A percentile compares a stretch with the other conserved stretches of the same genome.
Evolutionary conservation across 37 sponge, comb jelly and placozoan species (phyloP).

Genomic region (Petrosia ficiformis): DNA sequence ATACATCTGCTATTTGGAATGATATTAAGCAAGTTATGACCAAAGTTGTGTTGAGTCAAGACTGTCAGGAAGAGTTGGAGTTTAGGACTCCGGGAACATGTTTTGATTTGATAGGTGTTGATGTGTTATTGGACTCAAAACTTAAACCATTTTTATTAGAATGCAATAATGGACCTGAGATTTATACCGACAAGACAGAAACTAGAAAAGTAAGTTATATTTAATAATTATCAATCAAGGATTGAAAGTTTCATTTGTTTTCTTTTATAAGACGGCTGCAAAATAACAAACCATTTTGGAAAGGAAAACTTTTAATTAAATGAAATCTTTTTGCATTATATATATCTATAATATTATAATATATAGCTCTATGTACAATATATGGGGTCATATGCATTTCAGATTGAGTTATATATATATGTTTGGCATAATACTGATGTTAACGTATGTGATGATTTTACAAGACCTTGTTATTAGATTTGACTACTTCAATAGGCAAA

Average conservation of each 20-base stretch:
- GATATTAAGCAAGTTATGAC: conserved; percentile 54
- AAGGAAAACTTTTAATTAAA: too few species aligned
- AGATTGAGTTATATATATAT: too few species aligned
- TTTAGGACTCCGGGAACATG: conserved; percentile 59
- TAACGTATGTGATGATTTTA: too few species aligned
- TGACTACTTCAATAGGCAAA: conserved; percentile 43
- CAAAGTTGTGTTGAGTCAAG: conserved; percentile 76
- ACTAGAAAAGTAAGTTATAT: conserved; percentile 38
- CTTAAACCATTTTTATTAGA: conserved; percentile 66
- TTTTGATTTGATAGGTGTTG: conserved; percentile 86
- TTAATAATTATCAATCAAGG: too few species aligned
- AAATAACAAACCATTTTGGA: too few species aligned
- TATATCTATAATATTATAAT: too few species aligned
- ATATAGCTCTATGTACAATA: too few species aligned
- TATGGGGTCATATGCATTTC: too few species aligned
- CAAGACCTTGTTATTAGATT: background rate
- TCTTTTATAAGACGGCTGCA: too few species aligned
- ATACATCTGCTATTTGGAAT: conserved; percentile 32
- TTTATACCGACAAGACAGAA: conserved; percentile 67
- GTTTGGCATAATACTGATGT: too few species aligned
- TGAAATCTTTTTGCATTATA: too few species aligned
- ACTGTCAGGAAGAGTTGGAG: conserved; percentile 64
- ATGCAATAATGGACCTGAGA: conserved; percentile 86
- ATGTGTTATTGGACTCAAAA: conserved; percentile 67
- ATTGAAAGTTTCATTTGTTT: too few species aligned